Evolutionary conservation across 2,797 vertebrate species (phyloP).

Genomic region (Psittacula echo): DNA sequence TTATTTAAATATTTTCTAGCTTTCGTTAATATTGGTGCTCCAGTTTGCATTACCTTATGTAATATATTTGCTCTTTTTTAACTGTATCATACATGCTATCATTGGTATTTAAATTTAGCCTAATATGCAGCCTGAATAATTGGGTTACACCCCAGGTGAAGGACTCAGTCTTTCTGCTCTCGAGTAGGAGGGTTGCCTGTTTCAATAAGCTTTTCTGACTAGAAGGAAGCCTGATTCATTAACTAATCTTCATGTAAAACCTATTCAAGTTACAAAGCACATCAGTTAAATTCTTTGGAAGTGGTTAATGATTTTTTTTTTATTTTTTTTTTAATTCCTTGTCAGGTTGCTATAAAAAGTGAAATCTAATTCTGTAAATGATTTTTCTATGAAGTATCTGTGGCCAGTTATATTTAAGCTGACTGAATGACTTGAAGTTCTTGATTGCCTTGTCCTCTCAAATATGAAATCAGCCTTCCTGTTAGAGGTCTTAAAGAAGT

Average conservation of each 20-base stretch:
- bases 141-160: background rate
- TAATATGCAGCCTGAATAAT: background rate
- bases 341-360: background rate
- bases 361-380: background rate
- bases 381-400: background rate
- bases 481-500: background rate
- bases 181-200: background rate
- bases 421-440: background rate
- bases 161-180: background rate
- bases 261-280: background rate
- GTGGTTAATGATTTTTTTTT: background rate
- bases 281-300: background rate
- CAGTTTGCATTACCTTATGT: background rate
- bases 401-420: background rate
- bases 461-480: background rate
- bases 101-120: background rate
- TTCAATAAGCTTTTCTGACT: background rate
- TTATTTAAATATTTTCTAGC: background rate
- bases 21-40: background rate
- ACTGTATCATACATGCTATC: background rate
- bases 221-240: background rate
- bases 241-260: background rate
- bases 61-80: background rate
- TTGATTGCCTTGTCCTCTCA: background rate
- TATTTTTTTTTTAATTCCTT: background rate